Evolutionary conservation across 2,113 vertebrate genomes (phyloP), one percentile per base, ranked within the genome.

Genomic region (Corvus moneduloides): DNA sequence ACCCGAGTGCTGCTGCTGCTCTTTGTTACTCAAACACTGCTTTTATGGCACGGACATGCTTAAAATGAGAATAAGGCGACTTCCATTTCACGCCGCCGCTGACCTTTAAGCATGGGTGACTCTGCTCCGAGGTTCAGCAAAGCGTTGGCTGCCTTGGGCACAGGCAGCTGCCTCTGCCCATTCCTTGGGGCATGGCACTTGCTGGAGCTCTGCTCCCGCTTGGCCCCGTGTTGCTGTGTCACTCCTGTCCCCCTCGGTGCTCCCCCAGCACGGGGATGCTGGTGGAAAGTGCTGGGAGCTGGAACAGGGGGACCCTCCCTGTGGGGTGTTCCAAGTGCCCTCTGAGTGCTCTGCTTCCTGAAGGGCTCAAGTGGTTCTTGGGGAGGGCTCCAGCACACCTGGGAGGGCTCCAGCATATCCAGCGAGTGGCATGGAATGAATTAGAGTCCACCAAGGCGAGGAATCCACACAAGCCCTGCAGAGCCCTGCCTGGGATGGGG

Each of bases 71-170:
- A 97, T 96, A 54, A 96, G 83, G 94, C 75, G 24, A 71, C 87
- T 95, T 96, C 94, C 68, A 63, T 95, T 96, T 93, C 69, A 5
- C 27, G 21, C 86, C 19, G 83, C 93, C 6, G 1, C 84, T 97
- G 97, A 97, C 97, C 96, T 97, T 97, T 97, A 67, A 20, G 87
- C 46, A 13, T 5, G 44, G 83, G 92, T 84, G 83, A 75, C 92
- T 94, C 81, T 2, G 46, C 88, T 92, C 79, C 1, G 33, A 81
- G 93, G 89, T n/a, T 94, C 89, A 74, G 91, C 85, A 46, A 52
- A 95, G 81, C 8, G 0, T 73, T 78, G 73, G 67, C 78, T 56
- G 63, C 67, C 84, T 78, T 16, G 6, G 69, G 49, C 6, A 17
- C 71, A 13, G 67, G n/a, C 41, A 9, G 19, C 19, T 83, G 80